phyloP scores from a whole-genome alignment of 1,140 invertebrate species.

The Scaptomyza graminum region DNA sequence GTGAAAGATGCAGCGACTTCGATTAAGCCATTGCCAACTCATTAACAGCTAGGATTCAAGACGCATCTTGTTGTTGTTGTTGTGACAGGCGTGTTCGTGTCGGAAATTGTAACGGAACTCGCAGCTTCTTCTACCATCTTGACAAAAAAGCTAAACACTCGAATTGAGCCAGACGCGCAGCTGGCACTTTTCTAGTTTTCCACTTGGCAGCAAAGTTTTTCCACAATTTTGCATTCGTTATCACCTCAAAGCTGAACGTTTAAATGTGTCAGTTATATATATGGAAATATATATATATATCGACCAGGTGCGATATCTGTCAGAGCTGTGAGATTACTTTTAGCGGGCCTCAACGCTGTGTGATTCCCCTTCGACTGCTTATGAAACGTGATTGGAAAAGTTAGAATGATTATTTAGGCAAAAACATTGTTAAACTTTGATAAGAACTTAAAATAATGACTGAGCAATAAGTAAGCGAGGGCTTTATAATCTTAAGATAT shows the following conservation, averaged over 20 bases:
- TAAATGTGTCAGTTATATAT: conserved; percentile 57
- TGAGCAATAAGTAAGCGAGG: too few species aligned
- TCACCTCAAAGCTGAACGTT: conserved; percentile 62
- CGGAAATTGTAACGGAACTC: conserved; percentile 66
- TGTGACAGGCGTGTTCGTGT: conserved; percentile 55
- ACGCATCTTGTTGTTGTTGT: conserved; percentile 27
- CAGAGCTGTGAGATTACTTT: conserved; percentile 51
- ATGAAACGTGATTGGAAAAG: conserved; percentile 1
- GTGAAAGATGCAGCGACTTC: conserved; percentile 33
- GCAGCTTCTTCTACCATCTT: conserved; percentile 10
- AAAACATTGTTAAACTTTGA: background rate
- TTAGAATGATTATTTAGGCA: conserved; percentile 20
- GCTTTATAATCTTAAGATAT: too few species aligned
- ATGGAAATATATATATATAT: conserved; percentile 12
- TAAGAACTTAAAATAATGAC: background rate
- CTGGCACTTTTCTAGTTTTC: conserved; percentile 32
- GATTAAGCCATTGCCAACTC: conserved; percentile 63
- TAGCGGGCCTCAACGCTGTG: background rate
- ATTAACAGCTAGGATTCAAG: conserved; percentile 27
- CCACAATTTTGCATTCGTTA: conserved; percentile 75
- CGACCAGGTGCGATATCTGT: conserved; percentile 60
- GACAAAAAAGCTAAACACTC: conserved; percentile 24
- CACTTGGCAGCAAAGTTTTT: conserved; percentile 50
- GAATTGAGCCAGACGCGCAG: conserved; percentile 37
- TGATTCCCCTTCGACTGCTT: conserved; percentile 13